Conservation (phyloP, 2,113 vertebrate species). For the Charadrius vociferus region DNA sequence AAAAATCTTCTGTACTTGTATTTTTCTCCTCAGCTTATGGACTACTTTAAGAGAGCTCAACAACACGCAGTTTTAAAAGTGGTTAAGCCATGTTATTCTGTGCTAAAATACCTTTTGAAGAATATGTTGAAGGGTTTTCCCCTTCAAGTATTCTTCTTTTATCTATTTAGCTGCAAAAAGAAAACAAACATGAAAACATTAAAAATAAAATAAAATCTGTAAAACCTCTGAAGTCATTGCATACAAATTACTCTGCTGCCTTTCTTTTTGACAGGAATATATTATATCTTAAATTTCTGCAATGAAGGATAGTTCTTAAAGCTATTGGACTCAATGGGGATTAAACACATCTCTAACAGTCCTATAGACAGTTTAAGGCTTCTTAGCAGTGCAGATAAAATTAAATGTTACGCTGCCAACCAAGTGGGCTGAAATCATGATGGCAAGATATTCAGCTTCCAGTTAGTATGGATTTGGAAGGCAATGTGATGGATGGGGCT, state of each 20-base stretch:
- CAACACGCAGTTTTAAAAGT: background rate
- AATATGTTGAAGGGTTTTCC: background rate
- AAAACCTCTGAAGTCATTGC: background rate
- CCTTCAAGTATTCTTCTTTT: background rate
- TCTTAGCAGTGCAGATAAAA: background rate
- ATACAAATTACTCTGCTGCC: background rate
- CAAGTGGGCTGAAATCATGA: background rate
- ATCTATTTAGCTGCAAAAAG: background rate
- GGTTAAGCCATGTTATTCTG: background rate
- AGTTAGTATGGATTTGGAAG: background rate
- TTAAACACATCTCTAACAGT: background rate
- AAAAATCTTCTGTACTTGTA: background rate
- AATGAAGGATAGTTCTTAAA: background rate
- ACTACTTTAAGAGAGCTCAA: background rate
- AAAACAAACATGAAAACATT: background rate
- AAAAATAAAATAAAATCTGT: background rate
- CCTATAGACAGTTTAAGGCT: background rate
- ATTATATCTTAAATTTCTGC: background rate
- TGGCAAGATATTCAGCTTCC: background rate
- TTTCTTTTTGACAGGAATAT: background rate
- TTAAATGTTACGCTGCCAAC: background rate
- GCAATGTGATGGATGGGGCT: background rate
- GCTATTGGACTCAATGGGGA: background rate
- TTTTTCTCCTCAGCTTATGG: background rate
- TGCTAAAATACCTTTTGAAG: background rate